Base-by-base conservation (phyloP, 2,113 vertebrate species). In the Channa argus region DNA sequence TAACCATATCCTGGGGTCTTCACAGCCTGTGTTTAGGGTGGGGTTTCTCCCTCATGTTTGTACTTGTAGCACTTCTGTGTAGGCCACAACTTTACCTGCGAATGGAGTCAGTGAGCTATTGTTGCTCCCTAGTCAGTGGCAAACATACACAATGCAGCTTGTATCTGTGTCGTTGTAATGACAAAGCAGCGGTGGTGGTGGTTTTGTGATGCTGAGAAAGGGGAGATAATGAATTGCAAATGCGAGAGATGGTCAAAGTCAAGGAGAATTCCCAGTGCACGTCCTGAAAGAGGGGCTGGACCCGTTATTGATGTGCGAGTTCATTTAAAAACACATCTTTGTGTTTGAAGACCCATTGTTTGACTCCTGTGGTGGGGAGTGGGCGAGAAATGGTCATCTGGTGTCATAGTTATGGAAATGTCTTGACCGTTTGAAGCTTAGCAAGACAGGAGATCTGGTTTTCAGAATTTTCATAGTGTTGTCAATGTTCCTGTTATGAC, bases 331-430 rank as follows among this genome's bases (percentile, higher is more conserved):
- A 82, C 77, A 11, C 0, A 37, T 68, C 81, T 77, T 87, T 92
- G 86, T 90, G 82, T 82, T 80, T 73, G 71, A 79, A 79, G 71
- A 63, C 59, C 70, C n/a, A 8, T 56, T 63, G 85, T 63, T 78
- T 72, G 87, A 77, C 76, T 88, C 76, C 74, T 55, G 77, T 5
- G 56, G 70, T 72, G 67, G 73, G 71, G 73, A 78, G 60, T 67
- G 64, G 77, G 81, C 46, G 68, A 76, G 79, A 79, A 87, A 45
- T 80, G 77, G 88, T 92, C 89, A 91, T 89, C 90, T 92, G 91
- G 76, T 87, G 84, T 89, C 82, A 92, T 92, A 91, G 90, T 91
- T 76, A 93, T 93, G 93, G 92, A 92, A 93, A 94, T 93, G 82
- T 70, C 63, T 84, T 66, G 82, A 81, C 65, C 63, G 71, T 63